Base-by-base conservation (phyloP, 2,113 vertebrate genomes). In the Scartelaos histophorus region DNA sequence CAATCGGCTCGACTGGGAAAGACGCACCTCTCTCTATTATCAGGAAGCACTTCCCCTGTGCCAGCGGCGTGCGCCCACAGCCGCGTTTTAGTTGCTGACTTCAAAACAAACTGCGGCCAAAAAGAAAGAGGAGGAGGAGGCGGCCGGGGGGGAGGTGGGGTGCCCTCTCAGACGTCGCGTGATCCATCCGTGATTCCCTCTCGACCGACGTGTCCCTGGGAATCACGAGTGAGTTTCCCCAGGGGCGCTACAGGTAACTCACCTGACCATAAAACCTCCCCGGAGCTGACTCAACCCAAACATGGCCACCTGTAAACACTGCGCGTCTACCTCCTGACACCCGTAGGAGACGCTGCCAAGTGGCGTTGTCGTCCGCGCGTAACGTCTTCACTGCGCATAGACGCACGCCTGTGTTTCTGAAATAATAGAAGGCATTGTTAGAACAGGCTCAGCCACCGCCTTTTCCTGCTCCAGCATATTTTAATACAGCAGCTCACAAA, bases 191-290 rank as follows among this genome's bases (percentile, higher is more conserved):
- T 22, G 34, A 45, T 3, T 74, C 10, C 66, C 19, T 67, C 73
- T 71, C 2, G 29, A 71, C 69, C 64, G 70, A 67, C 4, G 16
- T 13, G 46, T 53, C 51, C 19, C 70, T 53, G 62, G 29, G 46
- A 57, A 65, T 16, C 29, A 17, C 0, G 80, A 67, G 47, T 70
- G 70, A 82, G 66, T 82, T 87, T 84, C 84, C 62, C 84, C 64
- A 35, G n/a, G 17, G 54, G 66, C 78, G 83, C 86, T 79, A 91
- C 93, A 93, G 88, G 93, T 92, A 90, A 90, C 91, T 85, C 92
- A 94, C 93, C 92, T 93, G 90, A 82, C 80, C 79, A 67, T 16
- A 43, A 56, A 81, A 47, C 57, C 65, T 13, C 66, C 34, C 56
- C 19, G 72, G 13, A 49, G 74, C 43, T 68, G 49, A 73, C 75